Conservation (phyloP, 2,797 vertebrate genomes). For the Rhinophrynus dorsalis region DNA sequence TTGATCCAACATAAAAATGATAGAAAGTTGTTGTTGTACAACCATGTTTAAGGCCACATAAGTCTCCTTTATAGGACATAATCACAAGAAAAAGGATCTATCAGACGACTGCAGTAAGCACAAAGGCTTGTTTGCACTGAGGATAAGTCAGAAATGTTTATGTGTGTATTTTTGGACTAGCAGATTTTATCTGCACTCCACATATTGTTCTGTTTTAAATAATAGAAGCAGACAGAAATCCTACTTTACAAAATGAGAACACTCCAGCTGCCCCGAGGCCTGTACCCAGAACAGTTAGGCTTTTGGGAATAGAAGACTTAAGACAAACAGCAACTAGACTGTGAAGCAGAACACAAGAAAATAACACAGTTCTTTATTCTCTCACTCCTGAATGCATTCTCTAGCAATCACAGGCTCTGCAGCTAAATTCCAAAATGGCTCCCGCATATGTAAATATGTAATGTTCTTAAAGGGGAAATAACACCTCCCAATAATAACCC, state of each 20-base stretch:
- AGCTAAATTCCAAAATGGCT: neutral
- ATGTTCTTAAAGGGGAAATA: too few species aligned
- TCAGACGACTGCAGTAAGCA: neutral
- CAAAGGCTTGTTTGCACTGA: conserved; percentile 8
- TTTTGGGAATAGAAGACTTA: conserved; percentile 1
- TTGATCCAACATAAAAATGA: conserved; percentile 41
- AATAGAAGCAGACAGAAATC: conserved; percentile 27
- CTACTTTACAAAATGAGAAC: conserved; percentile 17
- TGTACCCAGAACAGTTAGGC: neutral
- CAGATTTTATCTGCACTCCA: conserved; percentile 16
- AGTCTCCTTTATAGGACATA: conserved; percentile 42
- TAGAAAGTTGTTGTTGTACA: conserved; percentile 34
- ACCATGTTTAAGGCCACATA: conserved; percentile 17
- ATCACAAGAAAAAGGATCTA: neutral
- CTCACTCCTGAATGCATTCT: neutral
- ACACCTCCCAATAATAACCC: too few species aligned
- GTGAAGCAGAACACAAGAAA: conserved; percentile 5
- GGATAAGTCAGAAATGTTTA: conserved; percentile 23
- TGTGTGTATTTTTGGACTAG: neutral
- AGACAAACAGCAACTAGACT: neutral
- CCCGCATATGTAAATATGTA: too few species aligned
- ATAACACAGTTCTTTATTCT: conserved; percentile 13
- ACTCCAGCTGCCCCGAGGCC: neutral
- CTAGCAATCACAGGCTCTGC: neutral
- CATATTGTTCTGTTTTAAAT: conserved; percentile 21